Evolutionary conservation across 2,113 vertebrate genomes (phyloP).

Genomic region (Boleophthalmus pectinirostris): DNA sequence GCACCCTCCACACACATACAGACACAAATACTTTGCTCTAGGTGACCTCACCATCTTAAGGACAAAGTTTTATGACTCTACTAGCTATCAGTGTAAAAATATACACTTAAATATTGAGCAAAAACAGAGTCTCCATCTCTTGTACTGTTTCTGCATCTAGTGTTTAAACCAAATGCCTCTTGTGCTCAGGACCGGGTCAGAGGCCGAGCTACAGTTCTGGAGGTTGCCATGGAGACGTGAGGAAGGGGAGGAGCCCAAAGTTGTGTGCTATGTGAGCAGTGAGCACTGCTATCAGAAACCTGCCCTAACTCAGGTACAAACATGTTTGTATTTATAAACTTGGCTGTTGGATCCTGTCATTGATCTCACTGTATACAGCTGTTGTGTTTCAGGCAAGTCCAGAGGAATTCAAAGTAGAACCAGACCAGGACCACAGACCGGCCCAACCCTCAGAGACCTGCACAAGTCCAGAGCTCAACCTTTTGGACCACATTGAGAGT

Average conservation of each 20-base stretch:
- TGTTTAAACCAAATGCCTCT: neutral
- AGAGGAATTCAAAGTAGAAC: conserved; percentile 32
- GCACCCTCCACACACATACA: no score
- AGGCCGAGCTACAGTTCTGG: conserved; percentile 93
- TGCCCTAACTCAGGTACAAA: conserved; percentile 77
- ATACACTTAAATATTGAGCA: no score
- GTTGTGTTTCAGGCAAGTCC: neutral
- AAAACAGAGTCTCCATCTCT: no score
- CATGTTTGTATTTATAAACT: neutral
- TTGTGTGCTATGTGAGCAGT: conserved; percentile 89
- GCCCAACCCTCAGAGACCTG: conserved; percentile 39
- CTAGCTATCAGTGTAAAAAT: no score
- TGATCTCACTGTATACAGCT: neutral
- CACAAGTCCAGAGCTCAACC: conserved; percentile 78
- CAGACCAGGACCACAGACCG: conserved; percentile 41
- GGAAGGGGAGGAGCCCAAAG: conserved; percentile 71
- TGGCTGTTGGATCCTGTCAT: neutral
- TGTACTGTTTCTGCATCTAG: neutral
- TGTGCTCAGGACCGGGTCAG: conserved; percentile 83
- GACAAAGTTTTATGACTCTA: no score
- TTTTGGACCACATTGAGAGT: conserved; percentile 89
- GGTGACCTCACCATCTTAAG: no score
- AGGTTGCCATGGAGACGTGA: conserved; percentile 89
- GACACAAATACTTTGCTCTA: no score
- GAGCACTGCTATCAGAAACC: conserved; percentile 99